These are phyloP conservation scores for cattle (Bos taurus) DNA, from an alignment of 2,113 vertebrate species.

Conservation along the genomic window DNA sequence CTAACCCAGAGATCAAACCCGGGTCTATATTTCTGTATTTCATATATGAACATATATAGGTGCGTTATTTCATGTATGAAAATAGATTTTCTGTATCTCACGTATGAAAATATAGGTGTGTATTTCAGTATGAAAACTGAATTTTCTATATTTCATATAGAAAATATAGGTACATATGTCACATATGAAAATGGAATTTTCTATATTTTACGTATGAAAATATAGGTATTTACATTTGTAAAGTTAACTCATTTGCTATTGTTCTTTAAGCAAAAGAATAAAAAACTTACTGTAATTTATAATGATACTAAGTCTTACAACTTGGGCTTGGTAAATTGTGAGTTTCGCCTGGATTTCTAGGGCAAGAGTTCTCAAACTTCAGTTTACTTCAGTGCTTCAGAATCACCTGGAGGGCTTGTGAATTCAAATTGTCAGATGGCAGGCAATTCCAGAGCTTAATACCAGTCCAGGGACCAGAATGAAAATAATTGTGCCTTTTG, in stretches of 20 bases:
- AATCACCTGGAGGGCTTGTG: background rate
- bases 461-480: background rate
- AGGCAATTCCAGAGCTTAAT: background rate
- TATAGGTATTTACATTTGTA: background rate
- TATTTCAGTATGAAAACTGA: background rate
- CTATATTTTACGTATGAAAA: background rate
- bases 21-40: background rate
- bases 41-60: background rate
- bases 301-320: background rate
- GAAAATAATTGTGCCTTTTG: background rate
- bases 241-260: background rate
- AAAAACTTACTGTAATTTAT: background rate
- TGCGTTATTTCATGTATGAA: background rate
- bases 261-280: background rate
- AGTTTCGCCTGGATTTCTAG: background rate
- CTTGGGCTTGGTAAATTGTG: background rate
- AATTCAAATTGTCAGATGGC: background rate
- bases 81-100: background rate
- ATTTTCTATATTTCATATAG: background rate
- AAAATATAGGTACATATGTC: background rate
- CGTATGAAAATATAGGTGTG: background rate
- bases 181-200: background rate
- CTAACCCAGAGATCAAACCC: background rate
- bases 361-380: background rate
- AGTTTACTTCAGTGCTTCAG: background rate